phyloP scores from a whole-genome alignment of 2,888 invertebrate species.

The Andrena bicolor region DNA sequence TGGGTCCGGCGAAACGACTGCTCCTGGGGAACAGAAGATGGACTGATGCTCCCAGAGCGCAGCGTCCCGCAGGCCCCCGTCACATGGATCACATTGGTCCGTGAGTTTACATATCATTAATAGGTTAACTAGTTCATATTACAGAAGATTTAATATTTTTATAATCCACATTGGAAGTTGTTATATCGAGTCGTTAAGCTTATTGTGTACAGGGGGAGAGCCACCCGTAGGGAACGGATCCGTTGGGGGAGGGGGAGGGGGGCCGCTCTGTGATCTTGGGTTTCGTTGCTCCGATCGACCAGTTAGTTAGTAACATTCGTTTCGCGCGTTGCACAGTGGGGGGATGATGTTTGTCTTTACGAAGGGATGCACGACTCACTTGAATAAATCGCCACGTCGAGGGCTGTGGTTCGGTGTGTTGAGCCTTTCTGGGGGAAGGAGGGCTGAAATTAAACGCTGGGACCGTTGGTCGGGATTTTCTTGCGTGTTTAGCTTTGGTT shows the following conservation, averaged over 20 bases:
- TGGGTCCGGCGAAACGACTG: conserved; percentile 36
- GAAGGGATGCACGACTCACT: conserved; percentile 28
- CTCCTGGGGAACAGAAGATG: not conserved
- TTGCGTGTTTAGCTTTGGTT: not conserved
- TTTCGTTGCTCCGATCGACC: conserved; percentile 44
- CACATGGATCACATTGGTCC: conserved; percentile 87
- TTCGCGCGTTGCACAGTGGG: not conserved
- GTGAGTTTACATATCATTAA: conserved; percentile 84
- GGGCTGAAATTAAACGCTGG: not conserved
- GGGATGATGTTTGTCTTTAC: not conserved
- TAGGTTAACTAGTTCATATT: conserved; percentile 74
- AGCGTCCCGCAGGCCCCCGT: conserved; percentile 74
- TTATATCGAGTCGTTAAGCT: conserved; percentile 83
- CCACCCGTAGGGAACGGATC: conserved; percentile 27
- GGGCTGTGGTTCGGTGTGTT: not conserved
- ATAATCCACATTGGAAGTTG: conserved; percentile 88
- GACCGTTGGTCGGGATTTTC: not conserved
- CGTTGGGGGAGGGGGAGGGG: not conserved
- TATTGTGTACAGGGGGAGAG: conserved; percentile 64
- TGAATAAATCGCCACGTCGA: not conserved
- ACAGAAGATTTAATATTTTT: conserved; percentile 85
- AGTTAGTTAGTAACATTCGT: conserved; percentile 1
- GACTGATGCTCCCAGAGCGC: not conserved
- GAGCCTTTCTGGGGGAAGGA: not conserved
- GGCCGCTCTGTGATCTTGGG: conserved; percentile 38